A percentile compares a stretch with the other conserved stretches of the same genome.
These are phyloP conservation scores for Tortricodes alternella DNA, from an alignment of 2,888 invertebrate genomes.

Conservation along the genomic window DNA sequence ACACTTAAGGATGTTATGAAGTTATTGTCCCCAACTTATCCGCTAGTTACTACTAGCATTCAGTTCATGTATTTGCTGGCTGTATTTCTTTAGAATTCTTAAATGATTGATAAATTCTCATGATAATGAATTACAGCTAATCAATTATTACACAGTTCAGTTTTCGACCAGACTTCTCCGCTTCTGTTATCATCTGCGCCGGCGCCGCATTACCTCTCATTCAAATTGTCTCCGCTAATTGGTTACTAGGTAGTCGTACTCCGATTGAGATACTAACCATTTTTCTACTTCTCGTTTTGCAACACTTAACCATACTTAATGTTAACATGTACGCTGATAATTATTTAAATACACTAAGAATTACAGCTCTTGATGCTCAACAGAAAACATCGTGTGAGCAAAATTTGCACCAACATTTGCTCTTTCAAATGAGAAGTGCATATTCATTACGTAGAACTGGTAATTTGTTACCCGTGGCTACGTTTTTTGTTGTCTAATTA, in stretches of 20 bases:
- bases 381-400: constrained; percentile 25
- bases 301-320: constrained; percentile 49
- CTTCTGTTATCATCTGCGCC: background rate
- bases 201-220: constrained; percentile 47
- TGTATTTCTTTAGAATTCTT: background rate
- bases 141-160: background rate
- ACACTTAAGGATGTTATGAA: too few relatives aligned
- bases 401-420: constrained; percentile 23
- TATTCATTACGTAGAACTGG: constrained; percentile 22
- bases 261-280: constrained; percentile 50
- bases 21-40: too few relatives aligned
- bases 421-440: constrained; percentile 16
- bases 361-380: constrained; percentile 31
- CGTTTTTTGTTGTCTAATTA: constrained; percentile 10
- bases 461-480: constrained; percentile 9
- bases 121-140: background rate
- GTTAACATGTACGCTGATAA: constrained; percentile 57
- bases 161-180: constrained; percentile 3
- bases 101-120: background rate
- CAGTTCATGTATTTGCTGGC: too few relatives aligned
- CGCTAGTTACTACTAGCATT: too few relatives aligned
- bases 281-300: constrained; percentile 45
- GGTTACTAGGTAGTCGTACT: constrained; percentile 56
- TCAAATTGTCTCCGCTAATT: constrained; percentile 65
- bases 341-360: constrained; percentile 62